A percentile compares a stretch with the other conserved stretches of the same genome.
Conservation (phyloP, 2,888 invertebrate species). For the Catocala sponsa region DNA sequence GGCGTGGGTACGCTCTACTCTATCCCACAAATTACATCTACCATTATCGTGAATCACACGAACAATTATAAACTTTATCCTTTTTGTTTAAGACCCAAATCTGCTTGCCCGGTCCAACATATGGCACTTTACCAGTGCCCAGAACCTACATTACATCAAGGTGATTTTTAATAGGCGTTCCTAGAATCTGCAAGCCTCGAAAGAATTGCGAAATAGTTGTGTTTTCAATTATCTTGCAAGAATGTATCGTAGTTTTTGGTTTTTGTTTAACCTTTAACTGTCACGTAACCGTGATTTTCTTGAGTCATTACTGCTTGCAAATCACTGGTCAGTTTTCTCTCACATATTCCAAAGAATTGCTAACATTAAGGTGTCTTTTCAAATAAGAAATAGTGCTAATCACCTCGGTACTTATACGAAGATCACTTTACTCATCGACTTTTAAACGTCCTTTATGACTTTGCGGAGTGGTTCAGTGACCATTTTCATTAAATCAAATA, state of each 20-base stretch:
- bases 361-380: slow-evolving; percentile 29
- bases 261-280: not conserved
- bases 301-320: slow-evolving; percentile 21
- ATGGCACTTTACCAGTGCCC: slow-evolving; percentile 19
- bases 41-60: slow-evolving; percentile 19
- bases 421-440: slow-evolving; percentile 24
- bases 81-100: slow-evolving; percentile 14
- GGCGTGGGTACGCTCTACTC: slow-evolving; percentile 35
- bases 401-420: slow-evolving; percentile 29
- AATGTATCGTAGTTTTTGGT: too few species aligned
- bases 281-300: slow-evolving; percentile 8
- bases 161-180: slow-evolving; percentile 44
- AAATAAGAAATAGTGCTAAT: slow-evolving; percentile 39
- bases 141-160: slow-evolving; percentile 28
- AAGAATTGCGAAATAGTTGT: slow-evolving; percentile 30
- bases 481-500: slow-evolving; percentile 6
- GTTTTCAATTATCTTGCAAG: slow-evolving; percentile 26
- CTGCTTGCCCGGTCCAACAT: slow-evolving; percentile 22
- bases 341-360: slow-evolving; percentile 24
- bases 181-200: slow-evolving; percentile 27
- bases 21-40: slow-evolving; percentile 30
- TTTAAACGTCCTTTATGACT: slow-evolving; percentile 43
- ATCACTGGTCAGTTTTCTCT: slow-evolving; percentile 19
- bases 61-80: slow-evolving; percentile 30
- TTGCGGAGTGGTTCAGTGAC: slow-evolving; percentile 36